Percentiles rank a stretch among this genome's conserved stretches.
phyloP scores from a whole-genome alignment of 2,797 vertebrate genomes.

The Meriones psammophilus region DNA sequence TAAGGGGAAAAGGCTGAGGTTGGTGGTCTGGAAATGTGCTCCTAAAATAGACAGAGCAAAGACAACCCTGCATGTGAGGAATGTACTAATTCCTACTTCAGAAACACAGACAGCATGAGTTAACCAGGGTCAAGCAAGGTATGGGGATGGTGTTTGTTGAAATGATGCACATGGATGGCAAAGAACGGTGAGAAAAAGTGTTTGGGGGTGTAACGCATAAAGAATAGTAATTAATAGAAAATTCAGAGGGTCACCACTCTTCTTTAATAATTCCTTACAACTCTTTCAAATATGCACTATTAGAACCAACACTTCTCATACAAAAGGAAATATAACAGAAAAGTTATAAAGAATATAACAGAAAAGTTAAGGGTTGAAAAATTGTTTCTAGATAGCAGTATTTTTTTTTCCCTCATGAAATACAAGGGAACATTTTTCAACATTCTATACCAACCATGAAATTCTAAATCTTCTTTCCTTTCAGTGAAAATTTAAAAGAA shows the following conservation, averaged over 20 bases:
- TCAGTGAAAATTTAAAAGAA: slow-evolving; percentile 62
- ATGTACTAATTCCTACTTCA: slow-evolving; percentile 8
- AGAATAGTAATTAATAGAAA: slow-evolving; percentile 12
- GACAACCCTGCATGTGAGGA: background rate
- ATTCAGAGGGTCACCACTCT: background rate
- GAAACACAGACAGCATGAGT: background rate
- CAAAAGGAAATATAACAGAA: slow-evolving; percentile 66
- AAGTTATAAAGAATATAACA: slow-evolving; percentile 56
- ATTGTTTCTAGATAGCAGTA: slow-evolving; percentile 42
- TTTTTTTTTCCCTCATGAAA: slow-evolving; percentile 66
- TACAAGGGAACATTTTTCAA: slow-evolving; percentile 74
- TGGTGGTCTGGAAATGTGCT: background rate
- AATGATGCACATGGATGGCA: background rate
- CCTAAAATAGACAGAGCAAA: background rate
- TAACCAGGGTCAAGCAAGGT: slow-evolving; percentile 20
- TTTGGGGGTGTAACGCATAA: background rate
- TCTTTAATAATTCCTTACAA: slow-evolving; percentile 37
- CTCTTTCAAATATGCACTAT: slow-evolving; percentile 26
- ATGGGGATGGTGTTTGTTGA: background rate
- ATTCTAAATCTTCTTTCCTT: slow-evolving; percentile 56
- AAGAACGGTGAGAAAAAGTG: background rate
- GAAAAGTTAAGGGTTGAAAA: slow-evolving; percentile 18
- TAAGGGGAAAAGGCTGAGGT: slow-evolving; percentile 3
- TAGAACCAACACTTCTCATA: background rate
- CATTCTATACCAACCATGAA: slow-evolving; percentile 54